phyloP scores from a whole-genome alignment of 2,797 vertebrate genomes.

The Geotria australis region DNA sequence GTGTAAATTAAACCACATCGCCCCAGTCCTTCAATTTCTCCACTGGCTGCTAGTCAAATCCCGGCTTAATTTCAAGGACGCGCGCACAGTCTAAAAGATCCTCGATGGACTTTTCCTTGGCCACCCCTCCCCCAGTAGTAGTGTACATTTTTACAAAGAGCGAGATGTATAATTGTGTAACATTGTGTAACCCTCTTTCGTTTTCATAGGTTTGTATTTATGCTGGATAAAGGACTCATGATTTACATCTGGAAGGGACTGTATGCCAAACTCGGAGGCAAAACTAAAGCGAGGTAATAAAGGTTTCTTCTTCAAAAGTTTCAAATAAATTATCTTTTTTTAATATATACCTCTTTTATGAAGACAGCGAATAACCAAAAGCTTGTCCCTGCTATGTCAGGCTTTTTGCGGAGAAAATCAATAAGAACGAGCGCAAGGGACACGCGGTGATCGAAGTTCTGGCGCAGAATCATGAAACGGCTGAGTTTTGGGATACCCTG shows the following conservation, averaged over 20 bases:
- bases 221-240: background rate
- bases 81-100: too few relatives aligned
- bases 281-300: background rate
- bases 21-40: too few relatives aligned
- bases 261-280: background rate
- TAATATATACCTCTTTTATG: too few relatives aligned
- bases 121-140: too few relatives aligned
- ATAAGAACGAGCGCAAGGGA: slow-evolving; percentile 77
- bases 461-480: slow-evolving; percentile 41
- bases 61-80: too few relatives aligned
- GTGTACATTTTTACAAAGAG: too few relatives aligned
- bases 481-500: slow-evolving; percentile 47
- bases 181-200: background rate
- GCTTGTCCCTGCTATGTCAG: slow-evolving; percentile 8
- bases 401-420: slow-evolving; percentile 85
- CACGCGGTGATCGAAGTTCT: slow-evolving; percentile 50
- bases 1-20: too few relatives aligned
- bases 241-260: background rate
- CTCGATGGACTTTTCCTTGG: too few relatives aligned
- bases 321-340: too few relatives aligned
- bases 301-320: background rate
- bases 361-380: too few relatives aligned
- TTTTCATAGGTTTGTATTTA: background rate
- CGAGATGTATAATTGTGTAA: too few relatives aligned
- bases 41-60: too few relatives aligned